phyloP scores from a whole-genome alignment of 2,113 vertebrate species.

The Cichladusa arquata region DNA sequence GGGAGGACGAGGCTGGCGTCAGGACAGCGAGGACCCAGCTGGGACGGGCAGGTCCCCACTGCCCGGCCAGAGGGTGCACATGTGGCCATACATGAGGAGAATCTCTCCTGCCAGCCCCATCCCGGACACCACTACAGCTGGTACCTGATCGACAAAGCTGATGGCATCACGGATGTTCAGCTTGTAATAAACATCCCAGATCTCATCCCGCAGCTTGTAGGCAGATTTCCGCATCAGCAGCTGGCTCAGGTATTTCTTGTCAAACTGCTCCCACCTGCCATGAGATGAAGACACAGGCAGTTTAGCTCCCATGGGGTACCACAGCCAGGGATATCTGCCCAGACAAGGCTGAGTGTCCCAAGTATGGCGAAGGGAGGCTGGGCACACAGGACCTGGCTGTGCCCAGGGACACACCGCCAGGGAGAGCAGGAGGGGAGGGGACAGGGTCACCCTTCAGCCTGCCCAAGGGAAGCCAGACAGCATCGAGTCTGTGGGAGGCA shows the following conservation, averaged over 20 bases:
- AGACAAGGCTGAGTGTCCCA: background rate
- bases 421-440: background rate
- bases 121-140: background rate
- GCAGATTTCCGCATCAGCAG: slow-evolving; percentile 91
- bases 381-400: background rate
- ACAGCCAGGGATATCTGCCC: background rate
- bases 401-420: background rate
- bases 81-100: background rate
- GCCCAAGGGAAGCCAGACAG: background rate
- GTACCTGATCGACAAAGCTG: slow-evolving; percentile 93
- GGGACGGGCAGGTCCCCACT: background rate
- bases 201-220: slow-evolving; percentile 88
- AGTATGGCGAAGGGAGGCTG: accelerated
- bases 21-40: background rate
- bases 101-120: background rate
- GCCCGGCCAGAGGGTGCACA: background rate
- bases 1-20: background rate
- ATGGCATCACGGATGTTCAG: slow-evolving; percentile 96
- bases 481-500: accelerated
- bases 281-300: background rate
- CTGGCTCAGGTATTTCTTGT: slow-evolving; percentile 96
- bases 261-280: slow-evolving; percentile 94
- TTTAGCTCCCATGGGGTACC: background rate
- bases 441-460: background rate
- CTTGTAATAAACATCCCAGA: slow-evolving; percentile 98